A percentile compares a stretch with the other conserved stretches of the same genome.
Conservation (phyloP, 2,888 invertebrate genomes). For the Metallyticus violacea region DNA sequence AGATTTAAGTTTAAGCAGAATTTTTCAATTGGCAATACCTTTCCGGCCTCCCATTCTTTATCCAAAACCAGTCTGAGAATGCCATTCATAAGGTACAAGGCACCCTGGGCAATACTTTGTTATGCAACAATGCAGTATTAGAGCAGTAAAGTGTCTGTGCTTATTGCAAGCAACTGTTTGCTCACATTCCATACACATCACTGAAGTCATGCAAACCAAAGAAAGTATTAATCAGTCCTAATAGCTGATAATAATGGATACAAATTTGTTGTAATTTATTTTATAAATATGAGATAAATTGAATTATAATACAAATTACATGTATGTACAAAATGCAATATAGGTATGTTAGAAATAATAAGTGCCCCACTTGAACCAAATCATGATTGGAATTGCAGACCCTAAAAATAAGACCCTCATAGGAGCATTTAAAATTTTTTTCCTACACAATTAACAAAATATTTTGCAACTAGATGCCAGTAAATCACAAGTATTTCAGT, state of each 20-base stretch:
- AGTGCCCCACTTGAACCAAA: background rate
- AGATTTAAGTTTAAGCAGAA: background rate
- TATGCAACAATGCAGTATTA: background rate
- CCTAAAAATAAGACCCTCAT: background rate
- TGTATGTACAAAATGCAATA: background rate
- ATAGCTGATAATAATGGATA: too few relatives aligned
- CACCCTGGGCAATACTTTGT: background rate
- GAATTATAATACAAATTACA: too few relatives aligned
- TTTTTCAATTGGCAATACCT: too few relatives aligned
- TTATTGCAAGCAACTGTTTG: background rate
- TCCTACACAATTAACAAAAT: background rate
- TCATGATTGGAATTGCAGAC: background rate
- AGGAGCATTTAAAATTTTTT: background rate
- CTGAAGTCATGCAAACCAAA: background rate
- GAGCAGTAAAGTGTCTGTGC: background rate
- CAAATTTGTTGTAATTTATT: too few relatives aligned
- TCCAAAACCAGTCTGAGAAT: background rate
- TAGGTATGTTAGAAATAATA: background rate
- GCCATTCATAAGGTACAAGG: background rate
- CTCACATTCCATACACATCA: background rate
- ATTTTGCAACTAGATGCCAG: background rate
- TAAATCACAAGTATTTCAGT: background rate
- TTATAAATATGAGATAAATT: too few relatives aligned
- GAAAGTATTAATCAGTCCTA: background rate
- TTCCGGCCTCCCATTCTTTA: background rate